A percentile compares a stretch with the other conserved stretches of the same genome.
Evolutionary conservation across 2,888 invertebrate species (phyloP).

Genomic region (Leptinotarsa peninsularis): DNA sequence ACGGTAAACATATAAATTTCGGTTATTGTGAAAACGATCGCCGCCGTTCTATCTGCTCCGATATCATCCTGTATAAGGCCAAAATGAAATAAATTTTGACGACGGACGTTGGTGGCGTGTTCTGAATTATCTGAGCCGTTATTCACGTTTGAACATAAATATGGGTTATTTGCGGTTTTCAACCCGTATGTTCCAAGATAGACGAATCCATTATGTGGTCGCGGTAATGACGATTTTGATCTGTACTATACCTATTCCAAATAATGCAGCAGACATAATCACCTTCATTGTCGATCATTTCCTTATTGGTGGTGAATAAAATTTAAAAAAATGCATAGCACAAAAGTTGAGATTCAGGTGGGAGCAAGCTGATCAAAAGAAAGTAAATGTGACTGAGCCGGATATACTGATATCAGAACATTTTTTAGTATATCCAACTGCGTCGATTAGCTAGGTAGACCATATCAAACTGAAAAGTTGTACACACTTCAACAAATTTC

Average conservation of each 20-base stretch:
- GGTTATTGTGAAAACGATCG: constrained; percentile 30
- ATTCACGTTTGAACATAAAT: constrained; percentile 14
- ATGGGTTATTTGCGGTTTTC: constrained; percentile 13
- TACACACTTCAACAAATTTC: no score
- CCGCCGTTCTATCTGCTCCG: constrained; percentile 28
- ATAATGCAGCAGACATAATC: no score
- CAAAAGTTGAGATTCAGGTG: no score
- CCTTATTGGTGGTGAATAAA: no score
- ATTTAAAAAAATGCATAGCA: no score
- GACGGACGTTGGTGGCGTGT: constrained; percentile 34
- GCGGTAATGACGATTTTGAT: constrained; percentile 1
- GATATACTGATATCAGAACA: no score
- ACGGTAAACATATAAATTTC: constrained; percentile 38
- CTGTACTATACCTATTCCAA: background rate
- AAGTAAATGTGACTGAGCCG: no score
- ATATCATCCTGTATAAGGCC: constrained; percentile 37
- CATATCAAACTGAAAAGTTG: no score
- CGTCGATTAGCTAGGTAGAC: no score
- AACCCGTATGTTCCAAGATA: background rate
- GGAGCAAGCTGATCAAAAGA: no score
- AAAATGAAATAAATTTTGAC: constrained; percentile 30
- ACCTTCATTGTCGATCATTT: background rate
- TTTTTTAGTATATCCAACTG: no score
- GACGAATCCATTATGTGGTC: background rate
- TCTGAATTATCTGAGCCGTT: constrained; percentile 33